phyloP scores from a whole-genome alignment of 1,140 invertebrate genomes.

The Akabosia matsudoensis region DNA sequence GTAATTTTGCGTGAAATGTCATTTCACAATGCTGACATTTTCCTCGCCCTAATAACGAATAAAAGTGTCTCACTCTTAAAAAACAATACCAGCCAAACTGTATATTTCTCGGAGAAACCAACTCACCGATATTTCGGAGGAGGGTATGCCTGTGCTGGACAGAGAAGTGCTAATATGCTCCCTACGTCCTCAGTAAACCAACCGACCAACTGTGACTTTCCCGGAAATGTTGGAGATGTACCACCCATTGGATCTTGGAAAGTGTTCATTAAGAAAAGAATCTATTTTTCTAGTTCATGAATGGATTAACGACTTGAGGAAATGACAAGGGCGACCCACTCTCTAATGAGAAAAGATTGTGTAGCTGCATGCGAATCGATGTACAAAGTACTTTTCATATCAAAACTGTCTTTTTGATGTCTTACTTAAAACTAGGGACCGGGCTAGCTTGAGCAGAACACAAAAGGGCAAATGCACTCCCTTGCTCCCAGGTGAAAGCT shows the following conservation, averaged over 20 bases:
- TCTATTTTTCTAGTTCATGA: too few relatives aligned
- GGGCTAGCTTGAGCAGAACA: constrained; percentile 63
- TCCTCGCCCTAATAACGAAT: neutral
- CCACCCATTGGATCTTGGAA: constrained; percentile 57
- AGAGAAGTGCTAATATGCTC: constrained; percentile 52
- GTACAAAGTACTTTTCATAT: neutral
- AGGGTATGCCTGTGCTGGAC: constrained; percentile 68
- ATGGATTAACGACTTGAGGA: too few relatives aligned
- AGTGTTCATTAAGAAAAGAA: too few relatives aligned
- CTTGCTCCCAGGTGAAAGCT: constrained; percentile 51
- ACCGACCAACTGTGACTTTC: constrained; percentile 19
- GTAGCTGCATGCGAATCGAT: neutral
- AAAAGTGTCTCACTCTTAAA: neutral
- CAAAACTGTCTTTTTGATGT: constrained; percentile 4
- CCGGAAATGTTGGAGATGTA: constrained; percentile 47
- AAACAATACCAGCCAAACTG: neutral
- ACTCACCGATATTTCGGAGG: constrained; percentile 63
- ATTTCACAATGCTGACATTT: neutral
- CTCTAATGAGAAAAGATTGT: too few relatives aligned
- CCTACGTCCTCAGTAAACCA: constrained; percentile 43
- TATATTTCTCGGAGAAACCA: constrained; percentile 51
- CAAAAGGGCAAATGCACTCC: constrained; percentile 58
- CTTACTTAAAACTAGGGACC: constrained; percentile 66
- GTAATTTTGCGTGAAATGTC: neutral
- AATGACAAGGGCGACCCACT: constrained; percentile 13